phyloP scores from a whole-genome alignment of 2,797 vertebrate species.

The Huso huso region DNA sequence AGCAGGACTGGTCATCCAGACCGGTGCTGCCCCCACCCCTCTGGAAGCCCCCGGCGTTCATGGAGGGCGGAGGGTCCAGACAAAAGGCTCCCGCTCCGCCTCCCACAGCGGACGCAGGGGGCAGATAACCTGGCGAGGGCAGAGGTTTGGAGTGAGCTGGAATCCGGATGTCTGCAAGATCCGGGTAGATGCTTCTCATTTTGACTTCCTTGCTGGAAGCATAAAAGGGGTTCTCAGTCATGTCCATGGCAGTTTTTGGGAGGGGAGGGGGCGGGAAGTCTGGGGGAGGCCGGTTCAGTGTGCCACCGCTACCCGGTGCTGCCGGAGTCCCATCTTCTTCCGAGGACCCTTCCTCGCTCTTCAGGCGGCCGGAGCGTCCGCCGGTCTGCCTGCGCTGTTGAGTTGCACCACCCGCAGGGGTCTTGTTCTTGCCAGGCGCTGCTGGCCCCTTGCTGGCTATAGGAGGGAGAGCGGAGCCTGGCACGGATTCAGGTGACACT shows the following conservation, averaged over 20 bases:
- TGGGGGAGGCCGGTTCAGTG: constrained; percentile 78
- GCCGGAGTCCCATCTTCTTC: constrained; percentile 62
- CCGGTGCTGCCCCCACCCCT: constrained; percentile 32
- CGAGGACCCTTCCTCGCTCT: constrained; percentile 67
- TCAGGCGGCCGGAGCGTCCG: constrained; percentile 35
- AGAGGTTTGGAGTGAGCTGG: constrained; percentile 28
- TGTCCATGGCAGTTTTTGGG: constrained; percentile 65
- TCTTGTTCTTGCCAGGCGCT: constrained; percentile 62
- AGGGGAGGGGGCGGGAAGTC: constrained; percentile 89
- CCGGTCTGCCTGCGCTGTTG: constrained; percentile 24
- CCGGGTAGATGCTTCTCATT: constrained; percentile 24
- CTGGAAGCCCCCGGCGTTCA: constrained; percentile 20
- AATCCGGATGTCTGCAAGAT: constrained; percentile 58
- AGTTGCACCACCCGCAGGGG: constrained; percentile 32
- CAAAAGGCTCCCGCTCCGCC: constrained; percentile 18
- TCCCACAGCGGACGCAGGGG: constrained; percentile 9
- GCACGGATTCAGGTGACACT: constrained; percentile 58
- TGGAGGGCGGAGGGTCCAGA: constrained; percentile 19
- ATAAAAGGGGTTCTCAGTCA: constrained; percentile 51
- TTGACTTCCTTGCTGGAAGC: constrained; percentile 40
- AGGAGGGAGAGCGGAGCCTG: constrained; percentile 39
- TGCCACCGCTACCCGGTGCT: constrained; percentile 35
- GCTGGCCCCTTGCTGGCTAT: constrained; percentile 43
- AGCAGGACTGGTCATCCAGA: constrained; percentile 87
- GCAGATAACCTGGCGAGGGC: constrained; percentile 16